These are phyloP conservation scores for Siniperca chuatsi DNA, from an alignment of 2,113 vertebrate genomes.

Conservation along the genomic window DNA sequence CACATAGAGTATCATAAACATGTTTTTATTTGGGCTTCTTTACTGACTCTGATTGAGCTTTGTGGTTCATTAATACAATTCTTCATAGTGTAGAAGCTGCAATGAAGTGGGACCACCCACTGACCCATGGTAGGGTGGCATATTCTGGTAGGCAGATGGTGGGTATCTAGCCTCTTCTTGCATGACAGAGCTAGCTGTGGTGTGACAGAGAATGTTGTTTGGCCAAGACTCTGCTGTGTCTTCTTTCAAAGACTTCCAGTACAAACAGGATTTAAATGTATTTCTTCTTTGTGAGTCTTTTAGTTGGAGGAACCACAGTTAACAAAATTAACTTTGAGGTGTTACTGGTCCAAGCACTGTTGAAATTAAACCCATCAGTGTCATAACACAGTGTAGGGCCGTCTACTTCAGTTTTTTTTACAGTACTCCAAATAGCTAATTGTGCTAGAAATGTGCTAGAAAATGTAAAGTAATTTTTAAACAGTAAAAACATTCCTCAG, in stretches of 20 bases:
- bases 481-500: not conserved
- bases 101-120: slow-evolving; percentile 46
- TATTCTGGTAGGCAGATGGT: slow-evolving; percentile 58
- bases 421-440: not conserved
- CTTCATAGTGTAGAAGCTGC: slow-evolving; percentile 21
- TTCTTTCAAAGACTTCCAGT: slow-evolving; percentile 31
- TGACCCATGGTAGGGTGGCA: slow-evolving; percentile 31
- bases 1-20: not conserved
- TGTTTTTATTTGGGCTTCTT: not conserved
- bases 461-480: not conserved
- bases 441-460: not conserved
- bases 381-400: not conserved
- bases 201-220: slow-evolving; percentile 32
- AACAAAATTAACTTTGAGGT: slow-evolving; percentile 2
- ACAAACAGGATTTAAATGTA: not conserved
- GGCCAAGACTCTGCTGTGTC: not conserved
- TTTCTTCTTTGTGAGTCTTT: slow-evolving; percentile 4
- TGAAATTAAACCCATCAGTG: not conserved
- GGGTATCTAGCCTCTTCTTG: slow-evolving; percentile 30
- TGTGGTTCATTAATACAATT: slow-evolving; percentile 15
- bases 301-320: not conserved
- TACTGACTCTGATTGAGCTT: not conserved
- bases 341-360: not conserved
- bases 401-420: not conserved
- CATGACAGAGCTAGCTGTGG: slow-evolving; percentile 54